Base-by-base conservation (phyloP, 2,888 invertebrate species). In the Pachycephus smyrnensis region DNA sequence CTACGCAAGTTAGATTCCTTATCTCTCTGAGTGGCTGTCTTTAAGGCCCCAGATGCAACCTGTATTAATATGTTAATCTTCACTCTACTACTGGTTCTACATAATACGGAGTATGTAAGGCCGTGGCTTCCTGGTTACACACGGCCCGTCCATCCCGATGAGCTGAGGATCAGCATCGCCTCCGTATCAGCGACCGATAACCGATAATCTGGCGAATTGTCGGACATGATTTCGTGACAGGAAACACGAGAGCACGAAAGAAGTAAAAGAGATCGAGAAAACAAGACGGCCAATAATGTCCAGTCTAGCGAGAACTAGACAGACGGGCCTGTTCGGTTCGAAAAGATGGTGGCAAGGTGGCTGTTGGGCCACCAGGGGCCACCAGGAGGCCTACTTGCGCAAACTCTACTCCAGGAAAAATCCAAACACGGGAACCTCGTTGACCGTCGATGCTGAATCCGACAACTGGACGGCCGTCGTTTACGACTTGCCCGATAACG, bases 331-430 rank as follows among this genome's bases (percentile, higher is more conserved):
- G 35, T 86, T 91, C 75, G 91, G 91, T 68, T 91, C 91, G 69
- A 86, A 89, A 79, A 84, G 91, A 81, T 91, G 91, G 91, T 91
- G 91, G 91, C 88, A 88, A 68, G 90, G 91, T 40, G 90, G 90
- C 12, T 91, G 91, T 75, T 91, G 91, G 91, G 89, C 91, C 23
- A 90, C 90, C 68, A 87, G 91, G 23, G 87, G 90, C 76, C 91
- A 91, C 80, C 91, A 91, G 80, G 91, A 91, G 79, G 91, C 91
- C 11, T 91, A 91, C 75, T 86, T 91, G n/a, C 87, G 91, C 9
- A 89, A 88, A 69, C 86, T 91, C 23, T 91, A 91, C 83, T 90
- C 89, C 2, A 85, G 88, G 33, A 91, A 89, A 77, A 89, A 88
- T 76, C 75, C 75, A 33, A 74, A 73, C 75, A 73, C 77, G 77